Evolutionary conservation across 2,113 vertebrate genomes (phyloP), one percentile per base, ranked within the genome.

Genomic region (Ramphastos sulfuratus): DNA sequence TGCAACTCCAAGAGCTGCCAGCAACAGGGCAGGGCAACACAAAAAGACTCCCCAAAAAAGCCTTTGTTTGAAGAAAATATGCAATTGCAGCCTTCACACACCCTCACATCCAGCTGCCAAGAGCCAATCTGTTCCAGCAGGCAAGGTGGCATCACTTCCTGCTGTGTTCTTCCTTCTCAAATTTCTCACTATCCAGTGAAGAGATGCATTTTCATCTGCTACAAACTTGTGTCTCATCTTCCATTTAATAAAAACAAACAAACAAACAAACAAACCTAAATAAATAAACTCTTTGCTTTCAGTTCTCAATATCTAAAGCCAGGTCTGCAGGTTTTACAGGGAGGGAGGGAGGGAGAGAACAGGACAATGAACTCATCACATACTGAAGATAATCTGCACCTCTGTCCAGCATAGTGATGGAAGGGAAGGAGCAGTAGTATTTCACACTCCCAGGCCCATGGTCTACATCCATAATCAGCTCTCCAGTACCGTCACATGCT

Each of bases 401-500:
- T 86, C 71, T 20, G 9, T 90, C 93, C 80, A 48, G 55, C 0
- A 0, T 10, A 39, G 88, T 91, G 88, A 94, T 74, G 76, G 83
- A 94, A 86, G 70, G 31, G 82, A 81, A 81, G 8, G 4, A 87
- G 76, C 44, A 64, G 76, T 42, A 92, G 85, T 90, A 94, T 95
- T 96, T 96, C 90, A 96, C 66, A 28, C 56, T 91, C 73, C 54
- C 82, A 75, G 44, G 87, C 82, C 90, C 82, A 91, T 1, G 0
- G 65, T 71, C 89, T 78, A 85, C 65, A 92, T 80, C 87, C 82
- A 71, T 66, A 89, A 96, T 85, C 91, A 92, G 92, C 92, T 90
- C 72, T 74, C 87, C 82, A 80, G 72, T 15, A 80, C 42, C 4
- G 39, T 69, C 87, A 88, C 54, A 65, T 0, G 5, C 76, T 95